These are phyloP conservation scores for Pseudochirops cupreus DNA, from an alignment of 2,797 vertebrate species.

Conservation along the genomic window DNA sequence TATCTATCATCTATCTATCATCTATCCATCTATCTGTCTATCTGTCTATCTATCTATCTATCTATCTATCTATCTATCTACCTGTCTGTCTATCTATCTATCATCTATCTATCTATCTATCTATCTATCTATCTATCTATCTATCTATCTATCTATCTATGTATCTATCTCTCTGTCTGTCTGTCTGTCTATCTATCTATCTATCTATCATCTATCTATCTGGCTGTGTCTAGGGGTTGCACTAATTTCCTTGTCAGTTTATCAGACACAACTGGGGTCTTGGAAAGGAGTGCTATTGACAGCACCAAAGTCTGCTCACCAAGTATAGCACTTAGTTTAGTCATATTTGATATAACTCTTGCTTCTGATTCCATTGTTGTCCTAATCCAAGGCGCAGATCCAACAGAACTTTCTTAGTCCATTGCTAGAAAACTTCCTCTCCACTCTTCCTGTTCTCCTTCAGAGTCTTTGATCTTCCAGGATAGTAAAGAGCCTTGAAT, in stretches of 20 bases:
- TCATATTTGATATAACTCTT: not conserved
- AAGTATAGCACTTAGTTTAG: not conserved
- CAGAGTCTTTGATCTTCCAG: not conserved
- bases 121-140: too few relatives aligned
- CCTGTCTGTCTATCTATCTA: too few relatives aligned
- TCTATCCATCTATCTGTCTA: too few relatives aligned
- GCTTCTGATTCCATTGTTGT: not conserved
- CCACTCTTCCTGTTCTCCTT: not conserved
- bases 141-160: too few relatives aligned
- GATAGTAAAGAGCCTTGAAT: not conserved
- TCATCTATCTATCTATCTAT: too few relatives aligned
- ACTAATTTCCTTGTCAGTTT: not conserved
- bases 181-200: too few relatives aligned
- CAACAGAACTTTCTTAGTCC: not conserved
- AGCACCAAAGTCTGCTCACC: not conserved
- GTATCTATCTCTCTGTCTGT: too few relatives aligned
- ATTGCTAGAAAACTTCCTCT: not conserved
- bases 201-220: not conserved
- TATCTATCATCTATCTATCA: too few relatives aligned
- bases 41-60: too few relatives aligned
- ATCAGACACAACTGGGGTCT: not conserved
- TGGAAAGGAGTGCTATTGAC: not conserved
- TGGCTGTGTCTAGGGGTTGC: not conserved
- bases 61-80: too few relatives aligned
- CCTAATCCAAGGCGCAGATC: not conserved